phyloP scores from a whole-genome alignment of 2,888 invertebrate genomes.

The Maniola hyperantus region DNA sequence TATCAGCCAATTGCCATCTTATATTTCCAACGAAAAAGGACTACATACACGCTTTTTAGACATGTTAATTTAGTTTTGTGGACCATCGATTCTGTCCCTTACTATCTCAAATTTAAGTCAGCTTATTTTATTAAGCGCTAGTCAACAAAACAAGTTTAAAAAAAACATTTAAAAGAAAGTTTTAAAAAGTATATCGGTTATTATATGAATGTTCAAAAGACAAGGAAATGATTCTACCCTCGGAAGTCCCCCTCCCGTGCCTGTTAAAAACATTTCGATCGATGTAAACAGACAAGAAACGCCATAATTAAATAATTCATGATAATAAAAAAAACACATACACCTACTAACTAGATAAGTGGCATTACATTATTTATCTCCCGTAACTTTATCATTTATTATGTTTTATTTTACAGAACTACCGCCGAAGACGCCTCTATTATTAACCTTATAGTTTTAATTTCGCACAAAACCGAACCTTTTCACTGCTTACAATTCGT shows the following conservation, averaged over 20 bases:
- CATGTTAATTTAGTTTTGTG: no score
- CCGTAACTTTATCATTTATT: conserved; percentile 39
- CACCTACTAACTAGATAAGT: conserved; percentile 76
- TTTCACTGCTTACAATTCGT: conserved; percentile 12
- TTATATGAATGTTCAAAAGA: background rate
- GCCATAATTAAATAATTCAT: conserved; percentile 68
- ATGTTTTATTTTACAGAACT: conserved; percentile 44
- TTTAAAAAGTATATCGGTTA: background rate
- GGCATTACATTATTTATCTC: conserved; percentile 50
- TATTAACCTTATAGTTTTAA: background rate
- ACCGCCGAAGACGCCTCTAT: conserved; percentile 11
- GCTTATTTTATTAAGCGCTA: no score
- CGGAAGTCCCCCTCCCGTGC: conserved; percentile 54
- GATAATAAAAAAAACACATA: conserved; percentile 63
- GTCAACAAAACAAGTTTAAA: no score
- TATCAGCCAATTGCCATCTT: no score
- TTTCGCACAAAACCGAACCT: conserved; percentile 23
- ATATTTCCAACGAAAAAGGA: no score
- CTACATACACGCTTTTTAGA: no score
- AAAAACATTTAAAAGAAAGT: no score
- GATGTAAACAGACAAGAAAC: conserved; percentile 68
- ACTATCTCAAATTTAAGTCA: no score
- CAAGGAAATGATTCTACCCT: conserved; percentile 23
- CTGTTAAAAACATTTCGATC: conserved; percentile 55
- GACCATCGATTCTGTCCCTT: no score